Evolutionary conservation across 2,888 invertebrate species (phyloP).

Genomic region (Leptinotarsa tumamoca): DNA sequence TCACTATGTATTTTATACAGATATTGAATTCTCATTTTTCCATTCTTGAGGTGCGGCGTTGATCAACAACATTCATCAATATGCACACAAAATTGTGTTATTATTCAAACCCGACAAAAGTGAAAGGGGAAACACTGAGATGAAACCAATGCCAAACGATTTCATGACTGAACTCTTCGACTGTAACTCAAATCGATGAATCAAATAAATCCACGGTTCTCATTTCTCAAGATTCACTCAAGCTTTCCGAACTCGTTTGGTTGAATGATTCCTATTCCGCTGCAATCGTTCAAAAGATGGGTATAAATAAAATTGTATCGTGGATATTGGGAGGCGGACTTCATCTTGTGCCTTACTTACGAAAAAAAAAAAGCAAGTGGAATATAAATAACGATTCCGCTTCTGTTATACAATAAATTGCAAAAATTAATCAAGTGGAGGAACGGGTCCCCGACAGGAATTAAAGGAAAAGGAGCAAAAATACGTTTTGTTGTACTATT

Average conservation of each 20-base stretch:
- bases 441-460: conserved; percentile 56
- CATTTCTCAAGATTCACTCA: conserved; percentile 48
- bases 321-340: conserved; percentile 45
- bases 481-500: conserved; percentile 54
- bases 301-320: conserved; percentile 47
- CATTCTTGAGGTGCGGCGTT: too few species aligned
- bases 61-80: too few species aligned
- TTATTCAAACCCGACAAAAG: neutral
- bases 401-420: conserved; percentile 60
- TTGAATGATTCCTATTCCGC: conserved; percentile 51
- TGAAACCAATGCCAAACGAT: neutral
- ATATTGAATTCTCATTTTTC: too few species aligned
- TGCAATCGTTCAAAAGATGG: conserved; percentile 42
- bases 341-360: conserved; percentile 42
- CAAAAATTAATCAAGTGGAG: conserved; percentile 61
- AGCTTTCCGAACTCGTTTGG: conserved; percentile 47
- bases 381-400: conserved; percentile 57
- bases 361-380: conserved; percentile 41
- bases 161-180: conserved; percentile 18
- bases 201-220: conserved; percentile 28
- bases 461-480: conserved; percentile 57
- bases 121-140: neutral
- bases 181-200: conserved; percentile 6
- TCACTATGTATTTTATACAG: too few species aligned
- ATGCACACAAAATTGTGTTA: too few species aligned